A percentile compares a stretch with the other conserved stretches of the same genome.
phyloP scores from a whole-genome alignment of 2,888 invertebrate genomes.

The Himalopsyche tibetana region DNA sequence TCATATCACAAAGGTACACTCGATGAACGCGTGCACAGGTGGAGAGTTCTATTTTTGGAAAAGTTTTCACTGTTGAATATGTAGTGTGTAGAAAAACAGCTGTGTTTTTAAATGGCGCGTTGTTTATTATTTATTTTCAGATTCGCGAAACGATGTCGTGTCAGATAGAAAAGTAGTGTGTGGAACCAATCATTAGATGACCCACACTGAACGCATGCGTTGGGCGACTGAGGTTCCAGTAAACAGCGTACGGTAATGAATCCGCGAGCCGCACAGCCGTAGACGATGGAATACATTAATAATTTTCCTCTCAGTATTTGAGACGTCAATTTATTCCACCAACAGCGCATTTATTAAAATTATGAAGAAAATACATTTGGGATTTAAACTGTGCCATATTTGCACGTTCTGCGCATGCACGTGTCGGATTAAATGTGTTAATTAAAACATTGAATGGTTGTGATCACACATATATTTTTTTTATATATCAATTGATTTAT shows the following conservation, averaged over 20 bases:
- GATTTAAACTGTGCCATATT: no score
- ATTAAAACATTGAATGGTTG: no score
- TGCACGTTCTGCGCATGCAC: no score
- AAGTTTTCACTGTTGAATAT: not conserved
- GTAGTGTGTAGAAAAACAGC: not conserved
- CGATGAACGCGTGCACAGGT: not conserved
- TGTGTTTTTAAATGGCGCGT: not conserved
- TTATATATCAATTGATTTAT: no score
- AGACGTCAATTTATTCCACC: not conserved
- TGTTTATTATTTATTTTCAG: slow-evolving; percentile 12
- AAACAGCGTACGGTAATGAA: slow-evolving; percentile 11
- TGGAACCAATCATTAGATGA: not conserved
- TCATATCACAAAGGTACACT: slow-evolving; percentile 13
- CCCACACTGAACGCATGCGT: slow-evolving; percentile 36
- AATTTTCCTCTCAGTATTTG: not conserved
- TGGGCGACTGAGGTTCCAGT: slow-evolving; percentile 15
- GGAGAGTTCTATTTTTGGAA: not conserved
- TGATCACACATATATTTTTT: no score
- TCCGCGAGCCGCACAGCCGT: not conserved
- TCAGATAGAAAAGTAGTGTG: not conserved
- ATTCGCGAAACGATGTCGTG: not conserved
- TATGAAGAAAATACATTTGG: not conserved
- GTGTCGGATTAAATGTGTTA: no score
- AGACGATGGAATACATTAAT: not conserved
- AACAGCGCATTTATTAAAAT: not conserved